Evolutionary conservation across 2,797 vertebrate genomes (phyloP), one percentile per base, ranked within the genome.

Genomic region (Clarias platycephalus): DNA sequence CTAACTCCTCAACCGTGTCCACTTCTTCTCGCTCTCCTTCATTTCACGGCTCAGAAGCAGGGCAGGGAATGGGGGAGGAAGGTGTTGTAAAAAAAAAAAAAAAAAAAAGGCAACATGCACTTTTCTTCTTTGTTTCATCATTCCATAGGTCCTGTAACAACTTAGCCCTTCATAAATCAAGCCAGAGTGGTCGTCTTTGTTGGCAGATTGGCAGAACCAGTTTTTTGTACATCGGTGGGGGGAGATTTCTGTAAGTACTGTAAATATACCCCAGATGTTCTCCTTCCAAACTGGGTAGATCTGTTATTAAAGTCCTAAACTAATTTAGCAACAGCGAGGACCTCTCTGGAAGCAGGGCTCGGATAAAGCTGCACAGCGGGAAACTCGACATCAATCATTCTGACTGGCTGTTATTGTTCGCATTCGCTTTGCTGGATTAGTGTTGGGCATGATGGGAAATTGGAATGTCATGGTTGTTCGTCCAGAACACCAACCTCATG

Each of bases 1-100:
- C 87, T 90, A 88, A 91, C 91, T 90, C 79, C 67, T 83, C 86
- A 57, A 76, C 84, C 81, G 71, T 62, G 85, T 91, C 89, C 88
- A 87, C 71, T 87, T 85, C 83, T 67, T 71, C 79, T 76, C 15
- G 9, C 84, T 83, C 68, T 77, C 72, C 81, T 72, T 89, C 76
- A 79, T 76, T 88, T 87, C 85, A 89, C 87, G 83, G 82, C 74
- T 84, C 60, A 55, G 20, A 18, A 79, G 58, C 55, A 74, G 53
- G 3, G 12, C 57, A 44, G 44, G 63, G 76, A 60, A 49, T 40
- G 63, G 20, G 64, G 44, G 49, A 53, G 53, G 60, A 2, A 40
- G 63, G 16, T 31, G 28, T 18, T 68, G 28, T 63, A 5, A 13
- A 31, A 53, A 63, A 82, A 76, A 64, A 66, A 67, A n/a, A 26